Percentiles rank a stretch among this genome's conserved stretches.
Conservation (phyloP, 2,797 vertebrate species). For the Coluber constrictor region DNA sequence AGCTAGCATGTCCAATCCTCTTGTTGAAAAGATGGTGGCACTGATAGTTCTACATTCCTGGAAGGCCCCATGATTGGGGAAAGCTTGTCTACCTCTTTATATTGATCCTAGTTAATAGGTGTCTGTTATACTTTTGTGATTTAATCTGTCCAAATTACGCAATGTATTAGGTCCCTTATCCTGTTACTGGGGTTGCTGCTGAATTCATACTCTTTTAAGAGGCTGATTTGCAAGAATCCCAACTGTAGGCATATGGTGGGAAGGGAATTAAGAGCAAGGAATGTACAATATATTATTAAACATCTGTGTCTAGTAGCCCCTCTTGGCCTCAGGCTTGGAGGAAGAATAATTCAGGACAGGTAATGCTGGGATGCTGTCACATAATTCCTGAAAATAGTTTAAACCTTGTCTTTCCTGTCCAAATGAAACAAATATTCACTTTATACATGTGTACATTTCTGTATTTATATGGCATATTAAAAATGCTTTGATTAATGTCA, state of each 20-base stretch:
- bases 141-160: not conserved
- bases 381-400: not conserved
- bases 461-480: conserved; percentile 56
- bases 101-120: not conserved
- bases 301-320: not conserved
- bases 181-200: conserved; percentile 24
- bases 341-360: not conserved
- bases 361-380: not conserved
- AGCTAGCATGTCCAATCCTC: not conserved
- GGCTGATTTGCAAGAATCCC: not conserved
- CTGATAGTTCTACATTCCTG: not conserved
- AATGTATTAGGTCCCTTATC: not conserved
- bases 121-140: not conserved
- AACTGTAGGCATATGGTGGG: not conserved
- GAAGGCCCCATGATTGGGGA: not conserved
- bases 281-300: not conserved
- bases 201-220: not conserved
- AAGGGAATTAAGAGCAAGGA: not conserved
- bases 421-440: conserved; percentile 38
- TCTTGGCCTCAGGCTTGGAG: not conserved
- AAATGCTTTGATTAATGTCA: conserved; percentile 37
- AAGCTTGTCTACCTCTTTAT: not conserved
- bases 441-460: conserved; percentile 27
- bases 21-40: not conserved
- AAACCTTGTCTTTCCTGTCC: not conserved